These are phyloP conservation scores for Papilio helenus DNA, from an alignment of 1,140 invertebrate genomes.

Conservation along the genomic window DNA sequence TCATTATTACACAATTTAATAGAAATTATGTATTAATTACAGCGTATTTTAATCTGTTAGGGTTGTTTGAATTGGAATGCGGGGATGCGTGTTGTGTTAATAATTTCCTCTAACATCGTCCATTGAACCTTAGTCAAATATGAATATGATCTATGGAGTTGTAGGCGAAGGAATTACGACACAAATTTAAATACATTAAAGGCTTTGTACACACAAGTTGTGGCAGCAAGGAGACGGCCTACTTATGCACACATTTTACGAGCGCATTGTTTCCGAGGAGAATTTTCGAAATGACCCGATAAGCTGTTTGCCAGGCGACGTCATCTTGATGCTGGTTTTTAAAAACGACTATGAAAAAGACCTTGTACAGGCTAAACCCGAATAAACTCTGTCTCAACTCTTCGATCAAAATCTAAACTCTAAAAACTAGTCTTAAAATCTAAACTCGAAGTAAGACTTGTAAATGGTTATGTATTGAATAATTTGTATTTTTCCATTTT, in stretches of 20 bases:
- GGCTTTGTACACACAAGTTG: conserved; percentile 4
- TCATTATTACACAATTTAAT: no score
- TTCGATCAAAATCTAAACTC: no score
- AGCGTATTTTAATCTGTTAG: no score
- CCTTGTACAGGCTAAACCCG: neutral
- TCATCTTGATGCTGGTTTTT: neutral
- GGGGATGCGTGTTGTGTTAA: no score
- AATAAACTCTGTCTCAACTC: neutral
- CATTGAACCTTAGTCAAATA: neutral
- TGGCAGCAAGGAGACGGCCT: conserved; percentile 30
- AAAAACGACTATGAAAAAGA: neutral
- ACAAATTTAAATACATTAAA: conserved; percentile 15
- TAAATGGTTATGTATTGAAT: no score
- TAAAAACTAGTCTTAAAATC: no score
- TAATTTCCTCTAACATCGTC: neutral
- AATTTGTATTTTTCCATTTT: no score
- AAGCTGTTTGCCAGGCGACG: conserved; percentile 33
- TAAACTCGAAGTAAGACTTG: no score
- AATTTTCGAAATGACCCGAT: conserved; percentile 55
- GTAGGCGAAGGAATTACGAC: neutral
- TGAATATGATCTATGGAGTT: neutral
- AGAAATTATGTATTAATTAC: no score
- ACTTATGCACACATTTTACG: conserved; percentile 50
- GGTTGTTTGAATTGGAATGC: no score
- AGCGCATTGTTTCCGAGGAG: conserved; percentile 51